Evolutionary conservation across 2,888 invertebrate genomes (phyloP), one percentile per base, ranked within the genome.

Genomic region (Plagodis pulveraria): DNA sequence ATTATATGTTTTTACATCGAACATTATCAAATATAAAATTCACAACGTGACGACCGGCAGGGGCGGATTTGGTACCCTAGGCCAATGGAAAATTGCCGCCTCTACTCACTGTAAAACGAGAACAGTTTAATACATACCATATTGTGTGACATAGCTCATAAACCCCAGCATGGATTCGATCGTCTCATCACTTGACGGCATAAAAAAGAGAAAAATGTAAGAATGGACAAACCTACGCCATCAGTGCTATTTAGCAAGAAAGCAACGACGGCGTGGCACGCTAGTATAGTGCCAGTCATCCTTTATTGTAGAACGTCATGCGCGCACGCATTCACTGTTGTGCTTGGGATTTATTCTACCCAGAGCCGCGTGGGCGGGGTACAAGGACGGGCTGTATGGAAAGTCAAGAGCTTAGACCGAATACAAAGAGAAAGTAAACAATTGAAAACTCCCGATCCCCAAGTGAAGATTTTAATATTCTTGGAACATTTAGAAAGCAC

Each of bases 241-340:
- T 33, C 34, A 40, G 40, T 40, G 10, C 34, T 36, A 47, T 47
- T 47, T 9, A 47, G 34, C 35, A 5, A 47, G 47, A 12, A 7
- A 44, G 41, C 50, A 12, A 49, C 35, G 12, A 50, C 35, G 42
- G 10, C 33, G 33, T 6, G 40, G 38, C 36, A 32, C 2, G 35
- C 47, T 7, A 47, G 47, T 47, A 12, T 35, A 4, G 6, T 48
- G 38, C 42, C 34, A 50, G 50, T 42, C 42, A 34, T 34, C 50
- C 10, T n/a, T n/a, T 42, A 50, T 34, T 42, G 33, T 50, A 10
- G 33, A 41, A 34, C 11, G 34, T 41, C 50, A 9, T 41, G 50
- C 50, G 34, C 50, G 11, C 50, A 42, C 42, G 50, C 50, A 50
- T 50, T 50, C 33, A 34, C 50, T 50, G 50, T 50, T 42, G 10